Conservation (phyloP, 1,140 invertebrate species). For the Drosophila tropicalis region DNA sequence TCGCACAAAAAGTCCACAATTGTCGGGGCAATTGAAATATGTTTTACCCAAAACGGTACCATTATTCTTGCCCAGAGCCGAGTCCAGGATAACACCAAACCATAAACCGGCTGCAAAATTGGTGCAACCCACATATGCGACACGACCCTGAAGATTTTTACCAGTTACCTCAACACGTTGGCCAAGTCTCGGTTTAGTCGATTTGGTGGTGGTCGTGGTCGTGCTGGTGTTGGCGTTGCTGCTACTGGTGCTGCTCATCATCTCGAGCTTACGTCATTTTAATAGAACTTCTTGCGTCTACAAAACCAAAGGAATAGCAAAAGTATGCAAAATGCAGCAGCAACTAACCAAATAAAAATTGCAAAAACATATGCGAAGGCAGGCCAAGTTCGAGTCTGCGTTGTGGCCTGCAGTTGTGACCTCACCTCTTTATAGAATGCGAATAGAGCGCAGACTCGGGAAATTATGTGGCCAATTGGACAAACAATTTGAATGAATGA, state of each 20-base stretch:
- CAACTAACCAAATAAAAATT: conserved; percentile 44
- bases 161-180: conserved; percentile 90
- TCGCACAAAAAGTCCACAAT: conserved; percentile 93
- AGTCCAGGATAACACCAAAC: conserved; percentile 95
- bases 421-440: conserved; percentile 50
- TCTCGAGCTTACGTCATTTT: conserved; percentile 71
- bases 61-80: conserved; percentile 96
- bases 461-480: not conserved
- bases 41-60: conserved; percentile 92
- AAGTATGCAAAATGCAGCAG: conserved; percentile 38
- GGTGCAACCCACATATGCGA: conserved; percentile 93
- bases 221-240: too few species aligned
- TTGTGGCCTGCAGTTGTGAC: conserved; percentile 46
- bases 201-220: conserved; percentile 59
- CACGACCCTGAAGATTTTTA: conserved; percentile 90
- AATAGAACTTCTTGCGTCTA: conserved; percentile 32
- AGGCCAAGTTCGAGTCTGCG: conserved; percentile 12
- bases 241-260: conserved; percentile 54
- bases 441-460: conserved; percentile 54
- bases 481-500: conserved; percentile 17
- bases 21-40: conserved; percentile 93
- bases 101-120: conserved; percentile 94
- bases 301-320: conserved; percentile 20
- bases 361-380: conserved; percentile 62
- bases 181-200: conserved; percentile 85